Evolutionary conservation across 2,888 invertebrate species (phyloP).

Genomic region (Drosophila colorata): DNA sequence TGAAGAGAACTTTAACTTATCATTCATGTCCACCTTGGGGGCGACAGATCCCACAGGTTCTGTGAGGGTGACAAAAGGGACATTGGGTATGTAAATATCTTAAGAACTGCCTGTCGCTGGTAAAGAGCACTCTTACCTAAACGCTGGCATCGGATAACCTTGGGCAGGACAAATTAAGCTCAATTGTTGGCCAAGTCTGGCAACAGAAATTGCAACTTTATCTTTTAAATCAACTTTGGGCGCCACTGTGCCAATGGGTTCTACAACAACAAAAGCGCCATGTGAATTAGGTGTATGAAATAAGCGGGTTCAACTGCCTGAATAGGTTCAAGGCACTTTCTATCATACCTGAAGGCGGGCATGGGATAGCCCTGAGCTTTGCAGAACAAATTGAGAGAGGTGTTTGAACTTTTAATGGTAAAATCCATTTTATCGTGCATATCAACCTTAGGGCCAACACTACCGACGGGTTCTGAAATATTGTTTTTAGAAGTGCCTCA

Average conservation of each 20-base stretch:
- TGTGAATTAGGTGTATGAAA: neutral
- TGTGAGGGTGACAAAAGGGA: slow-evolving; percentile 41
- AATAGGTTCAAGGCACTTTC: neutral
- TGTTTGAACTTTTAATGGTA: slow-evolving; percentile 69
- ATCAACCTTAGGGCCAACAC: slow-evolving; percentile 87
- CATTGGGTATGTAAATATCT: neutral
- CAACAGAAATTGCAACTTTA: slow-evolving; percentile 83
- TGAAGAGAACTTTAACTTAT: slow-evolving; percentile 86
- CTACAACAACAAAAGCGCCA: slow-evolving; percentile 54
- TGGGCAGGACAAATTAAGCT: slow-evolving; percentile 90
- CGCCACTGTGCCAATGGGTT: slow-evolving; percentile 86
- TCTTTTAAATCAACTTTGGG: slow-evolving; percentile 90
- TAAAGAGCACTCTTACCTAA: slow-evolving; percentile 77
- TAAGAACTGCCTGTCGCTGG: slow-evolving; percentile 15
- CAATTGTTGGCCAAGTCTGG: slow-evolving; percentile 76
- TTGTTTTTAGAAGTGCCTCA: neutral
- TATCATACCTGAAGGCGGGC: slow-evolving; percentile 75
- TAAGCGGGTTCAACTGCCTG: slow-evolving; percentile 22
- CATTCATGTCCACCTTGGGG: slow-evolving; percentile 89
- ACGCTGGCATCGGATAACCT: slow-evolving; percentile 82
- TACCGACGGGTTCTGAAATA: slow-evolving; percentile 85
- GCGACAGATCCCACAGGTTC: slow-evolving; percentile 86
- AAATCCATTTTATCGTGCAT: slow-evolving; percentile 85
- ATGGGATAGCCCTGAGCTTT: slow-evolving; percentile 90
- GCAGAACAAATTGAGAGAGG: slow-evolving; percentile 86